Conservation (phyloP, 2,888 invertebrate genomes). For the Agrenia bidenticulata region DNA sequence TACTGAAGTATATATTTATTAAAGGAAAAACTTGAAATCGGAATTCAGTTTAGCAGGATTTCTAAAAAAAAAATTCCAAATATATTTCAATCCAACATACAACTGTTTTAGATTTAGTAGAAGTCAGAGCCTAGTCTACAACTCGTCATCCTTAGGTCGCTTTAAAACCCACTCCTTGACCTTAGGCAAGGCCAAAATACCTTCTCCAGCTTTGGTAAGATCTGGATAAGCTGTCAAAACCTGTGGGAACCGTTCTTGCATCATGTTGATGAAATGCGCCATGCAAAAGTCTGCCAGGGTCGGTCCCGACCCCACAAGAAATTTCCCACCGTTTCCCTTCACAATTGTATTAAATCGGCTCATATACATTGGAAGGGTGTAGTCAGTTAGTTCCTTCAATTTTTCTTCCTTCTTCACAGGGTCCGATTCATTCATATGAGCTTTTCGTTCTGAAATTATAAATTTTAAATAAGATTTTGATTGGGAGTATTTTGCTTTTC, state of each 20-base stretch:
- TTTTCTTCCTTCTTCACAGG: conserved; percentile 10
- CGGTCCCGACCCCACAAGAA: conserved; percentile 9
- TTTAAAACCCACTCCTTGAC: conserved; percentile 24
- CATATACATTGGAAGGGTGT: conserved; percentile 16
- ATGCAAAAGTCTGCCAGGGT: conserved; percentile 28
- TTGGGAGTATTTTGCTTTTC: no score
- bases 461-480: no score
- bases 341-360: conserved; percentile 17
- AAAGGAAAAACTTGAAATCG: no score
- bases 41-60: no score
- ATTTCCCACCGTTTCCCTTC: conserved; percentile 20
- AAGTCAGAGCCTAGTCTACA: no score
- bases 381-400: not conserved
- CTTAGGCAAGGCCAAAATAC: conserved; percentile 21
- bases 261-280: not conserved
- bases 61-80: no score
- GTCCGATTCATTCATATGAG: conserved; percentile 4
- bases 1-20: no score
- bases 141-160: no score
- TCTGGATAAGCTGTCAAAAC: conserved; percentile 23
- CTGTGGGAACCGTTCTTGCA: conserved; percentile 7
- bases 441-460: conserved; percentile 6
- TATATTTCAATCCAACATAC: no score
- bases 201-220: conserved; percentile 19
- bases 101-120: no score